Conservation (phyloP, 2,113 vertebrate species). For the Dryoscopus gambensis region DNA sequence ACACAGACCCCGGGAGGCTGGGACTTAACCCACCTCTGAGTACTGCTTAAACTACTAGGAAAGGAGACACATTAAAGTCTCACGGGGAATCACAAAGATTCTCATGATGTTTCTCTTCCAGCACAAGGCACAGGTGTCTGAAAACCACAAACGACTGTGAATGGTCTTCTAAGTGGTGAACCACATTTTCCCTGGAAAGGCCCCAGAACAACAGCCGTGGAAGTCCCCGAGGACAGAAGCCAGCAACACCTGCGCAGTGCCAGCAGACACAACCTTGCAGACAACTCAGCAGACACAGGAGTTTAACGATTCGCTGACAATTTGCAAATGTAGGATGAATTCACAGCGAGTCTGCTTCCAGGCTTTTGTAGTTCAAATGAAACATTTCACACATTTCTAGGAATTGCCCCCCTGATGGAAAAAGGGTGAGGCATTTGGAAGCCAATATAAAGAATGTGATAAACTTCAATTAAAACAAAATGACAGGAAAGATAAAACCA, state of each 20-base stretch:
- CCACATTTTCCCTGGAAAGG: background rate
- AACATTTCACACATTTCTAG: constrained; percentile 20
- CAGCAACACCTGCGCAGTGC: background rate
- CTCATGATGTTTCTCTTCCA: background rate
- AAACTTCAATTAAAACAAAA: constrained; percentile 14
- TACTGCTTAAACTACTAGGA: background rate
- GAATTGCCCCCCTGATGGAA: background rate
- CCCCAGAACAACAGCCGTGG: background rate
- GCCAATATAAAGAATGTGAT: background rate
- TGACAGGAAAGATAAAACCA: background rate
- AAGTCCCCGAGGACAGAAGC: background rate
- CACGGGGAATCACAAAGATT: background rate
- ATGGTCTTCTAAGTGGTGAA: background rate
- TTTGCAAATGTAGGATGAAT: constrained; percentile 24
- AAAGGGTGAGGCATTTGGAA: constrained; percentile 18
- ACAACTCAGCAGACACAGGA: background rate
- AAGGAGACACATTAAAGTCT: background rate
- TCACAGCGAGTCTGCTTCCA: constrained; percentile 25
- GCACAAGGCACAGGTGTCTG: background rate
- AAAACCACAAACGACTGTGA: background rate
- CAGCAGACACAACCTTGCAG: background rate
- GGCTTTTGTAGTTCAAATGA: constrained; percentile 35
- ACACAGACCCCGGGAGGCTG: background rate
- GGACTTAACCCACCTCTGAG: background rate
- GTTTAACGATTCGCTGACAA: background rate